phyloP scores from a whole-genome alignment of 2,113 vertebrate species.

The Aythya baeri region DNA sequence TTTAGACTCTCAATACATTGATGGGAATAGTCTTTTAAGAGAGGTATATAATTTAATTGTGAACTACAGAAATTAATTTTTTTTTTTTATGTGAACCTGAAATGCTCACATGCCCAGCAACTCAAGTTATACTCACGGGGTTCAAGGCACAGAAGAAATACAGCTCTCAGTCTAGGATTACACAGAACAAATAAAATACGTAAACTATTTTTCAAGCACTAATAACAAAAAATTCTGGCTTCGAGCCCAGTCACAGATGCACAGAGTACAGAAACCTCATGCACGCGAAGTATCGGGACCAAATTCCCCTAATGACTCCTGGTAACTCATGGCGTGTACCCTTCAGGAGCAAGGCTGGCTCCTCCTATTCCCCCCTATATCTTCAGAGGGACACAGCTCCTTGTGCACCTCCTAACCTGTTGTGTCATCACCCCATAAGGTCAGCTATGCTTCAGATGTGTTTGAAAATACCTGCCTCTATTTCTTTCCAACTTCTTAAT shows the following conservation, averaged over 20 bases:
- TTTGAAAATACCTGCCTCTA: background rate
- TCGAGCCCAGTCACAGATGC: background rate
- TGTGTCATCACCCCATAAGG: fast-evolving
- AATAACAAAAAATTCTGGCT: background rate
- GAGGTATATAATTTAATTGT: background rate
- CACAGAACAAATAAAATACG: background rate
- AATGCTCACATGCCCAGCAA: background rate
- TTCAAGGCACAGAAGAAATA: background rate
- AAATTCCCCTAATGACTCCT: fast-evolving
- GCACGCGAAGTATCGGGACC: background rate
- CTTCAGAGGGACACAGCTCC: background rate
- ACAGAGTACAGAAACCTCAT: background rate
- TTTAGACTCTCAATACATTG: background rate
- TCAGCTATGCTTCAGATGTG: background rate
- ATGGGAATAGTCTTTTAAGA: background rate
- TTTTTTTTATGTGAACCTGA: background rate
- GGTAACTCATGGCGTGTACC: fast-evolving
- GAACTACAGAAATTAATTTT: background rate
- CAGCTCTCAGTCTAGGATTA: background rate
- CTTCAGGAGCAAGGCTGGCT: fast-evolving
- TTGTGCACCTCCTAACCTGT: background rate
- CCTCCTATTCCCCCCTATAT: too few relatives aligned
- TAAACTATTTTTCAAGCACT: background rate
- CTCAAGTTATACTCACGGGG: background rate
- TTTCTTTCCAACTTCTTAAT: background rate